A percentile compares a stretch with the other conserved stretches of the same genome.
phyloP scores from a whole-genome alignment of 2,888 invertebrate genomes.

The Caenorhabditis becei region DNA sequence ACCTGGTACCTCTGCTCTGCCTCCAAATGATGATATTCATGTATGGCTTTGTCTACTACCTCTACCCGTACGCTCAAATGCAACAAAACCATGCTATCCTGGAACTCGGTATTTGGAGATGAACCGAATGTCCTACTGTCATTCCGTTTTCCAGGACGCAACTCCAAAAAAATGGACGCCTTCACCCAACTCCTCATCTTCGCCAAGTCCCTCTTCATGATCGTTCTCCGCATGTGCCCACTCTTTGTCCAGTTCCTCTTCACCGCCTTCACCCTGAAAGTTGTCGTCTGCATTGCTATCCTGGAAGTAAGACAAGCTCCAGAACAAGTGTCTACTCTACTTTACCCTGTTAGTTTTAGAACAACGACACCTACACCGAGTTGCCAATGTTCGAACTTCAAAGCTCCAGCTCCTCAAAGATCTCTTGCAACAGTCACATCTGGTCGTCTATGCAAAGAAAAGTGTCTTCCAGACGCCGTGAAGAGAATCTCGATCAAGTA shows the following conservation, averaged over 20 bases:
- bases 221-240: conserved; percentile 16
- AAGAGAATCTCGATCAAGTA: neutral
- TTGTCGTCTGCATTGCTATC: conserved; percentile 5
- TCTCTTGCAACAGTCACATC: conserved; percentile 20
- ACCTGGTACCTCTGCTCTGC: conserved; percentile 23
- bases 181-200: neutral
- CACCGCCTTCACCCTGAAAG: conserved; percentile 1
- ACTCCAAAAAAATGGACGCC: neutral
- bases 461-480: conserved; percentile 8
- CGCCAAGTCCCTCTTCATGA: neutral
- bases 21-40: conserved; percentile 14
- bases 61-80: neutral
- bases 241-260: conserved; percentile 5
- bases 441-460: conserved; percentile 50
- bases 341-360: neutral
- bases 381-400: neutral
- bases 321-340: no score
- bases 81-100: neutral
- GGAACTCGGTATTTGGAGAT: neutral
- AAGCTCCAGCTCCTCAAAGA: neutral
- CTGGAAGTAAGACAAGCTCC: conserved; percentile 1
- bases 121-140: no score
- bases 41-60: conserved; percentile 21
- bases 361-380: neutral
- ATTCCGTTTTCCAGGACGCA: neutral